Percentiles rank a stretch among this genome's conserved stretches.
Conservation (phyloP, 2,888 invertebrate species). For the Carterocephalus palaemon region DNA sequence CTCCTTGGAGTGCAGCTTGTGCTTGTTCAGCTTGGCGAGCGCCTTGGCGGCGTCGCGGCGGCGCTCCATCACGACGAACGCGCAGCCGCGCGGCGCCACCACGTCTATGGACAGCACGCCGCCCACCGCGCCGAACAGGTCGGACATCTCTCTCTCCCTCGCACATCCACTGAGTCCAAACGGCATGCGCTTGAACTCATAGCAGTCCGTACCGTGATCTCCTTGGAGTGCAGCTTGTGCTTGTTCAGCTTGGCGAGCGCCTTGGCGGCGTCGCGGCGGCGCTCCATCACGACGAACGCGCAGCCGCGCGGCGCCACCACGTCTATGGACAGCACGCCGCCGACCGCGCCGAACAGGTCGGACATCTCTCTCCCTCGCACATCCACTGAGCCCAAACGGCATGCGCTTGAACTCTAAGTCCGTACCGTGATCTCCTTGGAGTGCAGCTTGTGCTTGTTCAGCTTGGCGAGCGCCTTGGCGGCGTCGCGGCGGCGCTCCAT, state of each 20-base stretch:
- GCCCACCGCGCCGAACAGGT: constrained; percentile 94
- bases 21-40: constrained; percentile 89
- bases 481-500: too few relatives aligned
- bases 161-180: too few relatives aligned
- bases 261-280: constrained; percentile 93
- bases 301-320: constrained; percentile 97
- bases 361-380: constrained; percentile 96
- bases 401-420: too few relatives aligned
- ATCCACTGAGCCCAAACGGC: too few relatives aligned
- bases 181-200: background rate
- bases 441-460: too few relatives aligned
- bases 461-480: too few relatives aligned
- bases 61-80: constrained; percentile 98
- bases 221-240: constrained; percentile 93
- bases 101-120: constrained; percentile 95
- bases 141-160: constrained; percentile 94
- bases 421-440: too few relatives aligned
- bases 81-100: constrained; percentile 97
- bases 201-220: constrained; percentile 88
- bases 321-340: constrained; percentile 94
- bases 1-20: constrained; percentile 93
- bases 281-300: constrained; percentile 98
- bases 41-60: constrained; percentile 95
- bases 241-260: constrained; percentile 93
- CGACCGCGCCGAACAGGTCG: constrained; percentile 94